These are phyloP conservation scores for Nephila pilipes DNA, from an alignment of 1,140 invertebrate species.

Conservation along the genomic window DNA sequence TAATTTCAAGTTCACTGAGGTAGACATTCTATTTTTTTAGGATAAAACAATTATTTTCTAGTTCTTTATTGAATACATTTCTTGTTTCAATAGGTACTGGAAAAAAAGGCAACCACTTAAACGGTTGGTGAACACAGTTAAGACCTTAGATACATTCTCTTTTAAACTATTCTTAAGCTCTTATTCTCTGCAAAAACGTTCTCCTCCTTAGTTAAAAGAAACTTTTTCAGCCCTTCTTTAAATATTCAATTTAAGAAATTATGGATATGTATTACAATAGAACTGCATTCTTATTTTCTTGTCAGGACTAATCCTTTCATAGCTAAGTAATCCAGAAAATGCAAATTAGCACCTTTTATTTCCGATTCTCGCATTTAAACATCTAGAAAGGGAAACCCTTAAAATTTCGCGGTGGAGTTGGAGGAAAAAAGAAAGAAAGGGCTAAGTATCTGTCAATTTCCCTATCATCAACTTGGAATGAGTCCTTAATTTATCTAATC, in stretches of 20 bases:
- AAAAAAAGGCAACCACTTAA: not conserved
- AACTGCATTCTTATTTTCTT: conserved; percentile 7
- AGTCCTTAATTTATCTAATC: conserved; percentile 63
- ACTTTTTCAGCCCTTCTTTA: not conserved
- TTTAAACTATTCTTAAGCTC: not conserved
- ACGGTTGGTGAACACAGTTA: not conserved
- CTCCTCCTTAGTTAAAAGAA: not conserved
- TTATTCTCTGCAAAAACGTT: not conserved
- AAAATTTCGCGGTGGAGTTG: not conserved
- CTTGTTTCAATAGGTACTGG: too few species aligned
- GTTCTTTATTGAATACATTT: too few species aligned
- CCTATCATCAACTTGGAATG: conserved; percentile 32
- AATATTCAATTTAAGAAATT: not conserved
- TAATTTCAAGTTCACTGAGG: not conserved
- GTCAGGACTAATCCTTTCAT: conserved; percentile 9
- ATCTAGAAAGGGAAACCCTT: not conserved
- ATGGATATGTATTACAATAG: not conserved
- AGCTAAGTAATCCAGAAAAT: conserved; percentile 34
- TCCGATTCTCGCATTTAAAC: not conserved
- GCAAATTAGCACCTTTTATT: conserved; percentile 45
- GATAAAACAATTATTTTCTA: not conserved
- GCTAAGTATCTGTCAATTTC: conserved; percentile 34
- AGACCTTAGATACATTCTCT: not conserved
- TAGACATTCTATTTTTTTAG: not conserved
- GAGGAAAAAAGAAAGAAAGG: not conserved